Base-by-base conservation (phyloP, 2,797 vertebrate genomes). In the Oreochromis grahami region DNA sequence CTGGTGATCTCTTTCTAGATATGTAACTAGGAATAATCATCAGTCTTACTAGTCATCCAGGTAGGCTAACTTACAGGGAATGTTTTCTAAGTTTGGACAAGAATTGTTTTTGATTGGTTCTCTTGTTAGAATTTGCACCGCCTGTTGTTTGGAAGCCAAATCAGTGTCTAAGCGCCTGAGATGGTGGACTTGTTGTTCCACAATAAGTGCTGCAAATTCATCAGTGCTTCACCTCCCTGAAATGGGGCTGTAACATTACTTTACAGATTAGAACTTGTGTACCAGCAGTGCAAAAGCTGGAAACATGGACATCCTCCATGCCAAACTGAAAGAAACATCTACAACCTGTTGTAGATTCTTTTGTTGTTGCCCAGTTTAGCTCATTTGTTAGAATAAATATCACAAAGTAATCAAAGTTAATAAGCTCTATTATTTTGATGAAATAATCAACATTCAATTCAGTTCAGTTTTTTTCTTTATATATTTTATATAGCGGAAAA, bases 101-200 rank as follows among this genome's bases (percentile, higher is more conserved):
- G 65, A 24, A 45, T 11, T 1, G 38, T 45, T 45, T 70, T 43
- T 26, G 38, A 70, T 70, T 70, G 14, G 38, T 26, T 26, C 38
- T 70, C 14, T 26, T 45, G 63, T 45, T 26, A 45, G 38, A 2
- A 70, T 45, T 70, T 70, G 21, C 38, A 70, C 65, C 2, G 14
- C 65, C 3, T 45, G 21, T 70, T 45, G 13, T 45, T 70, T 70
- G 65, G 36, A 68, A 68, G 36, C 12, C 36, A 68, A 41, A 43
- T 0, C 63, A 43, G 12, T 24, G 7, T 68, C 3, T 3, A 38
- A 14, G 4, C 4, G 0, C 1, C 38, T 24, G 38, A 24, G 21
- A 43, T 21, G 0, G 14, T 2, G 0, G 38, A 68, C n/a, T 41
- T 14, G n/a, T 9, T 68, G n/a, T 38, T 21, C 11, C 36, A 68